phyloP scores from a whole-genome alignment of 2,797 vertebrate species.

The Streptopelia turtur region DNA sequence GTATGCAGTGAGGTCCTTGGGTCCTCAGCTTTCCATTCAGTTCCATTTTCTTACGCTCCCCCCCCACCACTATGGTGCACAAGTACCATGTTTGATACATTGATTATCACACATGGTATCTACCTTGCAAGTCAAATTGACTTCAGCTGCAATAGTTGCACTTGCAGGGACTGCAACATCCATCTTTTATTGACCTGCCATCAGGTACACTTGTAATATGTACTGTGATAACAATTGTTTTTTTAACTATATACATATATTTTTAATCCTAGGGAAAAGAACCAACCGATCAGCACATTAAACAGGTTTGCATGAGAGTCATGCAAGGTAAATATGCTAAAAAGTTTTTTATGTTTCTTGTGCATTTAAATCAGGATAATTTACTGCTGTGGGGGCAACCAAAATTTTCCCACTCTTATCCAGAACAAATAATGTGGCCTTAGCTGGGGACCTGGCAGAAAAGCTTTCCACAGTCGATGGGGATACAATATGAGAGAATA shows the following conservation, averaged over 20 bases:
- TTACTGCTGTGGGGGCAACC: background rate
- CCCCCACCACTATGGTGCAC: no score
- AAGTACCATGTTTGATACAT: accelerated
- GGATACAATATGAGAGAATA: background rate
- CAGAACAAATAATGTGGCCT: background rate
- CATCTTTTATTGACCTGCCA: background rate
- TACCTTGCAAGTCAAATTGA: background rate
- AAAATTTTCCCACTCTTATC: background rate
- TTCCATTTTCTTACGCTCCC: accelerated
- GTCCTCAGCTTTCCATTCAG: background rate
- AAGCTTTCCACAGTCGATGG: background rate
- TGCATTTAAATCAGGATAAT: background rate
- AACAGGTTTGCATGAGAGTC: conserved; percentile 98
- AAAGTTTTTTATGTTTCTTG: background rate
- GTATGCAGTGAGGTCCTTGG: background rate
- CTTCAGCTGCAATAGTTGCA: background rate
- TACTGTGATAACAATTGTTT: background rate
- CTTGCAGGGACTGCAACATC: background rate
- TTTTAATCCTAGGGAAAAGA: conserved; percentile 87
- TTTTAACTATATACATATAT: background rate
- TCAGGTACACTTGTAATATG: background rate
- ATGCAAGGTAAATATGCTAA: conserved; percentile 91
- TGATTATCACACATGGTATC: background rate
- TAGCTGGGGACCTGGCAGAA: background rate
- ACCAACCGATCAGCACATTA: conserved; percentile 94